Base-by-base conservation (phyloP, 2,113 vertebrate genomes). In the Azemiops feae region DNA sequence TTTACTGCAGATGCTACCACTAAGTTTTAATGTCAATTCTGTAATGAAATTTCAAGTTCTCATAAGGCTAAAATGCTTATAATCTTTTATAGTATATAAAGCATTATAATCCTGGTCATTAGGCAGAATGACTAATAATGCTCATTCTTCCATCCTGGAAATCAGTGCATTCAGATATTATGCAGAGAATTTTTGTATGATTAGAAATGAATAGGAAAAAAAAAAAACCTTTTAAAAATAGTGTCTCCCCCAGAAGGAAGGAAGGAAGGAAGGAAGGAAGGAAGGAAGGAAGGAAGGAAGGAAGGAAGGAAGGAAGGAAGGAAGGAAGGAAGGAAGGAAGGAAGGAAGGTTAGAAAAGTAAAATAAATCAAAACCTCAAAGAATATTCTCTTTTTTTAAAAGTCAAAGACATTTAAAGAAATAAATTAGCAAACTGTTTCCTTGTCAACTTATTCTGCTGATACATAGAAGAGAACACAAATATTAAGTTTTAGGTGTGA, bases 1-100 rank as follows among this genome's bases (percentile, higher is more conserved):
- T 95, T 94, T 96, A 81, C n/a, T 91, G 18, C 9, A 91, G 57
- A 91, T 88, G 9, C 16, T 20, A 81, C 69, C 39, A 39, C 34
- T 22, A 81, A 43, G 7, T 81, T 81, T 81, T 43, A 81, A 81
- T 39, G 39, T 81, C 74, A 81, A 43, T 39, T 39, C 74, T 81
- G 34, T 22, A 43, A 81, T 81, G 74, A 9, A 81, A 90, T 43
- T 69, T 22, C 9, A 30, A 20, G n/a, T 53, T 91, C 23, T 39
- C 11, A 34, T 90, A 74, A 74, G 50, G 53, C 34, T 89, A 20
- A 39, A 88, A 88, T 88, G 27, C 50, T n/a, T 69, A 34, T 69
- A 69, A 69, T 69, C 12, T 69, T 69, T 69, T 69, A 69, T n/a
- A 34, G 30, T 69, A 69, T 34, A 69, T 34, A n/a, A 25, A 10